Conservation (phyloP, 2,888 invertebrate genomes). For the Neria commutata region DNA sequence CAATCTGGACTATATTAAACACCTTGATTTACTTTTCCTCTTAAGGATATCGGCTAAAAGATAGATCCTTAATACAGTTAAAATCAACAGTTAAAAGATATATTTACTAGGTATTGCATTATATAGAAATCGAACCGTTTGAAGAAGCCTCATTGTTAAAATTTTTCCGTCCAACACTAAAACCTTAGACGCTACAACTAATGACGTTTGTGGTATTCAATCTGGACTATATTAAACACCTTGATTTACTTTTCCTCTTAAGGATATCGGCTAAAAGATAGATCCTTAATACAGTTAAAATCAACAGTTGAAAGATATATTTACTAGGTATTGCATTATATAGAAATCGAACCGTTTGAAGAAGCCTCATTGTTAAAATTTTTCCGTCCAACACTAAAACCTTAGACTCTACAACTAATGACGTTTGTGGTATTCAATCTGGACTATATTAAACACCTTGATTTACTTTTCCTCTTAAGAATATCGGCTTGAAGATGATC, state of each 20-base stretch:
- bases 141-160: not conserved
- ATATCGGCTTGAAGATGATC: constrained; percentile 45
- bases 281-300: not conserved
- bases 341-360: too few relatives aligned
- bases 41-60: not conserved
- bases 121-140: too few relatives aligned
- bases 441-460: constrained; percentile 42
- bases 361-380: too few relatives aligned
- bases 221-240: not conserved
- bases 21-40: not conserved
- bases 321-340: too few relatives aligned
- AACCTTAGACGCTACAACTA: not conserved
- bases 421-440: constrained; percentile 43
- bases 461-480: constrained; percentile 51
- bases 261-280: not conserved
- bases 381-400: constrained; percentile 34
- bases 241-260: not conserved
- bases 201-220: not conserved
- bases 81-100: not conserved
- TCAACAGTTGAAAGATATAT: not conserved
- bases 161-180: not conserved
- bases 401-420: constrained; percentile 22
- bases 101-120: too few relatives aligned
- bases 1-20: constrained; percentile 25
- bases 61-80: not conserved